Conservation (phyloP, 37 sponge, comb jelly and placozoan species). For the Beroe ovata region DNA sequence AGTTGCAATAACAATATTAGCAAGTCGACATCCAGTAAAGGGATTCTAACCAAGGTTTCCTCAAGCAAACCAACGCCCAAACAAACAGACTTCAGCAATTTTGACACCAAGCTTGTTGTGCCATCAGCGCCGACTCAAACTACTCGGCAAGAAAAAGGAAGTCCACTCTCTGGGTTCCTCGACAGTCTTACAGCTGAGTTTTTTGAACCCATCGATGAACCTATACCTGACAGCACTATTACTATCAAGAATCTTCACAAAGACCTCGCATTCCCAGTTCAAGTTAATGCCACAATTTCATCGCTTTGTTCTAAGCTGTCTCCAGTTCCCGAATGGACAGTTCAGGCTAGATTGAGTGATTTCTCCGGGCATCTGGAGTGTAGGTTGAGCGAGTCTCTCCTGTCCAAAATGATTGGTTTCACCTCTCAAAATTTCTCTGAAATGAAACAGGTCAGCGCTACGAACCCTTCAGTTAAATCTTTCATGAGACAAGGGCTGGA, state of each 20-base stretch:
- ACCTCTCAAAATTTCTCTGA: conserved; percentile 1
- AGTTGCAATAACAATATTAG: neutral
- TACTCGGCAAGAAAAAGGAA: neutral
- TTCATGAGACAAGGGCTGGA: conserved; percentile 35
- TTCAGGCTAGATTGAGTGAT: neutral
- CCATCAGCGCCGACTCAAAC: neutral
- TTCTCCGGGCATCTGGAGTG: neutral
- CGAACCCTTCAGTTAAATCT: neutral
- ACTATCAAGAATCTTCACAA: neutral
- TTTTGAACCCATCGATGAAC: neutral
- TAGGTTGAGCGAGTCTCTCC: neutral
- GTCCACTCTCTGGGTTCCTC: neutral
- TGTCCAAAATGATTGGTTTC: conserved; percentile 19
- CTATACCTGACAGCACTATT: neutral
- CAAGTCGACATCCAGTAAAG: neutral
- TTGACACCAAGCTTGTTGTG: neutral
- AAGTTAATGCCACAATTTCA: conserved; percentile 2
- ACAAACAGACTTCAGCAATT: neutral
- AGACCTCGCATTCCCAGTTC: conserved; percentile 6
- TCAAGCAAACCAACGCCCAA: neutral
- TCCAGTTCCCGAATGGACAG: conserved; percentile 20
- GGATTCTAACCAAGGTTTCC: neutral
- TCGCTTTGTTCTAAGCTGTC: neutral
- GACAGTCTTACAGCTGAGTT: neutral
- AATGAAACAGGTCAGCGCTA: conserved; percentile 5